Evolutionary conservation across 2,113 vertebrate genomes (phyloP), one percentile per base, ranked within the genome.

Genomic region (Parotia lawesii): DNA sequence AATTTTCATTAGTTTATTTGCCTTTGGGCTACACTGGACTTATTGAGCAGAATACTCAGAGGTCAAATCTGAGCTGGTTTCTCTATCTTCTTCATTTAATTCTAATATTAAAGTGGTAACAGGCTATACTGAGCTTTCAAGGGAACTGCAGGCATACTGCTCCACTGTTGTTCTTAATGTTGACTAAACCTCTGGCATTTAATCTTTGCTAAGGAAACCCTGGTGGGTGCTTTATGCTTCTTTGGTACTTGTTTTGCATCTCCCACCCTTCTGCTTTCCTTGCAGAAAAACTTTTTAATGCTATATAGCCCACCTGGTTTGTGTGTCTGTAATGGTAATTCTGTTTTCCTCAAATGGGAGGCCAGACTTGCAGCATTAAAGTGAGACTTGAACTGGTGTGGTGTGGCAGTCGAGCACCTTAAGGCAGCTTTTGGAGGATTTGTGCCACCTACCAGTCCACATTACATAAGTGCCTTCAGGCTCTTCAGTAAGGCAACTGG

Each of bases 21-120:
- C 23, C 60, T 92, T 86, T 92, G 56, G 56, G 83, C 44, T 93
- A 44, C 27, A 56, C 33, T 84, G 92, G 60, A 90, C 75, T 86
- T 86, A 81, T 1, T 90, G 23, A 74, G 13, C 27, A 86, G 51
- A 90, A 93, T 86, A 92, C n/a, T 38, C 69, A 78, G 72, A 89
- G 56, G 85, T 92, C 56, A 94, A 83, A 88, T 74, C 44, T 81
- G 60, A 84, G 65, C 15, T 74, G 35, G 31, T 56, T 92, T 86
- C 69, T 94, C 74, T 54, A 67, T 95, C 94, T 96, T 81, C 60
- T 90, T 74, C 40, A 64, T 81, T 88, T 95, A 93, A 90, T 93
- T 88, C 35, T 72, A 57, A 90, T 95, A 90, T 56, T 90, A 40
- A 88, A 84, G 44, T 51, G 19, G 37, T 73, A 95, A 80, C 62